Conservation (phyloP, 1,140 invertebrate genomes). For the Pollicipes pollicipes region DNA sequence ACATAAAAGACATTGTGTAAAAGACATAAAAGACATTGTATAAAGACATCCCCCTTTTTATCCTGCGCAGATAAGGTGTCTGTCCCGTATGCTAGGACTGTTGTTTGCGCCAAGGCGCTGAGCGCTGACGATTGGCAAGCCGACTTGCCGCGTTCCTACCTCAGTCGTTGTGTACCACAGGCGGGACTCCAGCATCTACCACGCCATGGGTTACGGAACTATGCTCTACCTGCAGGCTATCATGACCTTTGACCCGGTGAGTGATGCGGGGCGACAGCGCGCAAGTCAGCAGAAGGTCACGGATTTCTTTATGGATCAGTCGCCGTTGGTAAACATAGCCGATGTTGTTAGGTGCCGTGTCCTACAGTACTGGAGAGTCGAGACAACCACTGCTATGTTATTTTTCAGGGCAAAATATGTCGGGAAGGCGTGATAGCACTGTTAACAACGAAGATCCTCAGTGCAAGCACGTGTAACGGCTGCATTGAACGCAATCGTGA, state of each 20-base stretch:
- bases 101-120: too few species aligned
- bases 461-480: too few species aligned
- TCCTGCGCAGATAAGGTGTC: too few species aligned
- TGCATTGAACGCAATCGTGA: too few species aligned
- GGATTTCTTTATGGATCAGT: conserved; percentile 12
- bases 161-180: conserved; percentile 27
- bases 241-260: conserved; percentile 73
- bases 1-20: too few species aligned
- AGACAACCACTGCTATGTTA: neutral
- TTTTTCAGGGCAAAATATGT: conserved; percentile 7
- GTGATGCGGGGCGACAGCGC: conserved; percentile 14
- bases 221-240: conserved; percentile 82
- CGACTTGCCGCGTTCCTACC: too few species aligned
- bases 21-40: too few species aligned
- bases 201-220: conserved; percentile 70
- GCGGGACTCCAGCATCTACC: conserved; percentile 69
- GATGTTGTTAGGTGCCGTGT: conserved; percentile 3
- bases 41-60: too few species aligned
- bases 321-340: conserved; percentile 9
- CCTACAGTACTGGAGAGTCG: neutral
- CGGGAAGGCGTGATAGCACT: too few species aligned
- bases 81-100: too few species aligned
- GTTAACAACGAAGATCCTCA: too few species aligned
- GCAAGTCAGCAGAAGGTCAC: conserved; percentile 3
- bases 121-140: too few species aligned